Evolutionary conservation across 2,888 invertebrate genomes (phyloP), one percentile per base, ranked within the genome.

Genomic region (Temnothorax unifasciatus): DNA sequence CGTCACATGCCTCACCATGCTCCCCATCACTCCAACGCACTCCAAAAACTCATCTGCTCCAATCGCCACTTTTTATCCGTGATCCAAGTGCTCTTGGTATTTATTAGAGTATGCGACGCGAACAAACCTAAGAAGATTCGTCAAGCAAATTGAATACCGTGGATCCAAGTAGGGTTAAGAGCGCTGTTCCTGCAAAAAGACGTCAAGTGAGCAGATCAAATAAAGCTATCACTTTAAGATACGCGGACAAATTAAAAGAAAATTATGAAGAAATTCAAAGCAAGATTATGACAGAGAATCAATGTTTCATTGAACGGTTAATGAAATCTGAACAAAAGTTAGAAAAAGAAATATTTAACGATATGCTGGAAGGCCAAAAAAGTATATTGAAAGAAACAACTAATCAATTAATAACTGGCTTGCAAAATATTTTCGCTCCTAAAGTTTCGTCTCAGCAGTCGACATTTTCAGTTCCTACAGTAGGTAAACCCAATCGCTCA

Each of bases 331-430:
- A 38, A 38, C 8, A 38, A 63, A 15, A 63, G 18, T 9, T 63
- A 38, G 63, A 63, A 63, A 63, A 63, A 38, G 38, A 63, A 63
- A 63, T 63, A 63, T n/a, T 63, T 38, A 63, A 63, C 34, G 38
- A 63, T 63, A 63, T 63, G n/a, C 34, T 63, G 38, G n/a, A 63
- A 63, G 38, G 63, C 38, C 63, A 63, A 63, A 38, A 4, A 38
- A 63, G n/a, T 38, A 63, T 63, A 1, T 63, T 63, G 38, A 63
- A 63, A 63, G 38, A 63, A 38, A 63, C 63, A 63, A 63, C 63
- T 38, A 63, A 63, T 63, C 34, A 63, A 63, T 63, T 63, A n/a
- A 38, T 63, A 63, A n/a, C 8, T 63, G 38, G 63, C n/a, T 38
- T 63, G 63, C 63, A 63, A 63, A 63, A 63, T 38, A 63, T 63